Base-by-base conservation (phyloP, 2,113 vertebrate species). In the Boleophthalmus pectinirostris region DNA sequence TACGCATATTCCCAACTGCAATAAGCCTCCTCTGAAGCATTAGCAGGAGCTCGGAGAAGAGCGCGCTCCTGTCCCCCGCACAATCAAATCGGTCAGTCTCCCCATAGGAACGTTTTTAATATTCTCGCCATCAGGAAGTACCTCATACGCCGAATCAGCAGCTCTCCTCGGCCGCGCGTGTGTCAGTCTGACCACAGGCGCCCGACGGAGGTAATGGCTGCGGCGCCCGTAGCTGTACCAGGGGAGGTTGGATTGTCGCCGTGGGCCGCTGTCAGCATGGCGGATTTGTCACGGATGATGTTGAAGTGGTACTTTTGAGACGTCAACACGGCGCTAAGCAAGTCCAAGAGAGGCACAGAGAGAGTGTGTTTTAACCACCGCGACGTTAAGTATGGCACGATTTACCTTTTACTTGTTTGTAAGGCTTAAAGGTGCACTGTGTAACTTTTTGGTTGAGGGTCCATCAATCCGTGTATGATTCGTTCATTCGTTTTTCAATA, bases 261-360 rank as follows among this genome's bases (percentile, higher is more conserved):
- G 9, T 63, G 82, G 85, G 90, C 90, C 80, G 80, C 83, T 83
- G 77, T 87, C 79, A 84, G 82, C 80, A 87, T 51, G 43, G 75
- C 77, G 66, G 78, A 69, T 91, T 90, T 85, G 85, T 90, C 87
- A 87, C 33, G 33, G 75, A 78, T 76, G 57, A 76, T 78, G 77
- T 88, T 85, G 74, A 84, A 90, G 78, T 87, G 82, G 72, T 80
- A 71, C 81, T 91, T 57, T 83, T 81, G 81, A 88, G 83, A 84
- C 49, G 21, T 56, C 68, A 69, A 70, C 77, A 35, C 49, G 77
- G 78, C 66, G 80, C 61, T 54, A 46, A 69, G 73, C 67, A 54
- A 72, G 46, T 15, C 60, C 60, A 43, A 43, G 64, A 33, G 69
- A 10, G 18, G 56, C 79, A 60, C 66, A 65, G 70, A 81, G 33